Conservation (phyloP, 2,888 invertebrate genomes). For the Parnassius smintheus region DNA sequence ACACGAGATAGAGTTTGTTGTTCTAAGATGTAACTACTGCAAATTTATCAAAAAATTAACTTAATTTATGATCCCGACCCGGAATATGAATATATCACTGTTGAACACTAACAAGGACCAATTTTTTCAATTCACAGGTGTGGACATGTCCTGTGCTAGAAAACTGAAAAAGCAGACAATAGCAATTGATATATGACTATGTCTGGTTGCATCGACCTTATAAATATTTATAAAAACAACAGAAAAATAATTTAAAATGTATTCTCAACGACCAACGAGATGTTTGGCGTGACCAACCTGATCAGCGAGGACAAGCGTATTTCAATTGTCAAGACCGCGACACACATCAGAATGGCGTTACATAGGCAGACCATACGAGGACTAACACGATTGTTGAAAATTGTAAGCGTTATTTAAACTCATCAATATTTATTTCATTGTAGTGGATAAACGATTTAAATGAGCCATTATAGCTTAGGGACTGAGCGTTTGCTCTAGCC, state of each 20-base stretch:
- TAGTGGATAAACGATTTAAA: no score
- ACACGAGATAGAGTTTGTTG: no score
- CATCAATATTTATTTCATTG: no score
- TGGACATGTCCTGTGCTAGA: slow-evolving; percentile 2
- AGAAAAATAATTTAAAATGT: background rate
- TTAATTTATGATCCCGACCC: no score
- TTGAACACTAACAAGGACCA: no score
- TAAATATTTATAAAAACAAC: background rate
- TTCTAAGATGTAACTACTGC: no score
- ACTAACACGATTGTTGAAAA: slow-evolving; percentile 7
- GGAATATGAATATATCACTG: no score
- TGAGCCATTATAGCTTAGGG: no score
- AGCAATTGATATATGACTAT: background rate
- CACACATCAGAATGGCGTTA: slow-evolving; percentile 15
- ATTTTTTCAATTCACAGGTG: background rate
- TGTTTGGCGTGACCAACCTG: background rate
- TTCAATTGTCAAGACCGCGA: background rate
- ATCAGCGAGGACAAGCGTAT: background rate
- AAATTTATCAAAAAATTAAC: no score
- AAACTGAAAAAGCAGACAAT: background rate
- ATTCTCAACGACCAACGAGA: background rate
- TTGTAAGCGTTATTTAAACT: background rate
- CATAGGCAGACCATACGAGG: slow-evolving; percentile 5
- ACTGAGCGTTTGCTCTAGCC: no score
- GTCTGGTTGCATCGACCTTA: background rate